These are phyloP conservation scores for Dascillus cervinus DNA, from an alignment of 2,888 invertebrate species.

Conservation along the genomic window DNA sequence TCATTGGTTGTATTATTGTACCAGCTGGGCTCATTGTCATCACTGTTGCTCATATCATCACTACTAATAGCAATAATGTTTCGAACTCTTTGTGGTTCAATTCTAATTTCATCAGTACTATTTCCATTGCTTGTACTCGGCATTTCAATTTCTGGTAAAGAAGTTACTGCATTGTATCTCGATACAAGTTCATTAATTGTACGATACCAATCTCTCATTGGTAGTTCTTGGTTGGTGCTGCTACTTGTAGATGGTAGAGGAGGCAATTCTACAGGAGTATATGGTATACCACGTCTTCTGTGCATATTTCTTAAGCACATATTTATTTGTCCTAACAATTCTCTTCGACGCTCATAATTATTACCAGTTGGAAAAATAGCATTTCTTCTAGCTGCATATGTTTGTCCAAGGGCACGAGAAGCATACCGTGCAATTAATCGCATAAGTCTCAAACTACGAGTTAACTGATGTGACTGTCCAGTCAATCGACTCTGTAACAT, in stretches of 20 bases:
- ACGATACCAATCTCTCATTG: constrained; percentile 20
- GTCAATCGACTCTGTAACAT: constrained; percentile 33
- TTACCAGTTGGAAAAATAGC: constrained; percentile 31
- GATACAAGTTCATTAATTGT: constrained; percentile 22
- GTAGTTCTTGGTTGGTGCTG: constrained; percentile 11
- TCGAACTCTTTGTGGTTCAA: background rate
- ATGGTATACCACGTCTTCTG: constrained; percentile 13
- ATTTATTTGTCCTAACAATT: constrained; percentile 22
- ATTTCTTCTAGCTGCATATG: constrained; percentile 32
- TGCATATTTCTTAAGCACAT: constrained; percentile 22
- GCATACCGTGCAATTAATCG: constrained; percentile 33
- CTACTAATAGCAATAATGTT: background rate
- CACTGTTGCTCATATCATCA: constrained; percentile 20
- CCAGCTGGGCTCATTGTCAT: constrained; percentile 15
- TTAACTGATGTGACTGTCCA: constrained; percentile 32
- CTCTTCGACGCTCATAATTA: constrained; percentile 21
- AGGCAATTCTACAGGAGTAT: background rate
- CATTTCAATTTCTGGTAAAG: constrained; percentile 1
- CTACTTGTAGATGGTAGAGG: background rate
- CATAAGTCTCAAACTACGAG: constrained; percentile 33
- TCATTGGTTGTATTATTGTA: constrained; percentile 14
- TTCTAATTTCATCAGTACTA: too few relatives aligned
- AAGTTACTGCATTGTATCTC: constrained; percentile 11
- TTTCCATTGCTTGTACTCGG: background rate
- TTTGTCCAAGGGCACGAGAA: constrained; percentile 31